Evolutionary conservation across 1,140 invertebrate species (phyloP).

Genomic region (Trichoplusia ni): DNA sequence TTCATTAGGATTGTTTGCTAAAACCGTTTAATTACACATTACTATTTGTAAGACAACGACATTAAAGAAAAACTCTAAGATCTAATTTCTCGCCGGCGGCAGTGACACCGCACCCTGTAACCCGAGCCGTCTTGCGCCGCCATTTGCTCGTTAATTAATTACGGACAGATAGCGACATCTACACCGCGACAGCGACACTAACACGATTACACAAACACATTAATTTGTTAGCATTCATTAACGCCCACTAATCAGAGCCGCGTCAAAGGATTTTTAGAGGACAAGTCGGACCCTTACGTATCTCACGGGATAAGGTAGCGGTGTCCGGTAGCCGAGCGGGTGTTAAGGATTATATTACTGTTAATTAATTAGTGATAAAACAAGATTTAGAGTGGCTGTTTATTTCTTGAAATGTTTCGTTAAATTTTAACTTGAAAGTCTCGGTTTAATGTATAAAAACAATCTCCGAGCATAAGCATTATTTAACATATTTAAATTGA

Average conservation of each 20-base stretch:
- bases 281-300: not conserved
- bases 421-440: no score
- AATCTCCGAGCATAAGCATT: no score
- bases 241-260: not conserved
- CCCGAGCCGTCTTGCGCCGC: not conserved
- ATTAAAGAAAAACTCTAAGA: not conserved
- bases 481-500: no score
- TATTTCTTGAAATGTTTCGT: no score
- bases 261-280: not conserved
- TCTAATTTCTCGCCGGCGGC: not conserved
- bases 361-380: no score
- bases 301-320: not conserved
- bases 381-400: no score
- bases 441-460: no score
- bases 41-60: no score
- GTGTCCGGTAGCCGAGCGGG: no score
- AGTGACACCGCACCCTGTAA: not conserved
- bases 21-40: no score
- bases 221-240: constrained; percentile 6
- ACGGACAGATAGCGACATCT: not conserved
- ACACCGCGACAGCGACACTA: not conserved
- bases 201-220: constrained; percentile 5
- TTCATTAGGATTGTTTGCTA: no score
- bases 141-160: not conserved
- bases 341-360: no score